Base-by-base conservation (phyloP, 2,797 vertebrate genomes). In the Tauraco hartlaubi region DNA sequence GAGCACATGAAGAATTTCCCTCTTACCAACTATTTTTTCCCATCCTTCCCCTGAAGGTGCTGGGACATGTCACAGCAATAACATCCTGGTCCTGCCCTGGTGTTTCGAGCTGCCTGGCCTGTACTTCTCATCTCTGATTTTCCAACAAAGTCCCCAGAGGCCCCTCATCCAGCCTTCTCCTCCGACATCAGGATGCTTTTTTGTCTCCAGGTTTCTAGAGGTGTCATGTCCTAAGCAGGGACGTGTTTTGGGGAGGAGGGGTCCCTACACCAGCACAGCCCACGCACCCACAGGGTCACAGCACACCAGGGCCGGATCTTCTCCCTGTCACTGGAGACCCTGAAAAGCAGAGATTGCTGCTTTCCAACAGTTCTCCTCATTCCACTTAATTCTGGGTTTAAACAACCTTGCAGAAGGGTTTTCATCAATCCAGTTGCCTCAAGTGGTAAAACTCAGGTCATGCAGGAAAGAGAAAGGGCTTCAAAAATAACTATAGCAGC, bases 261-360 rank as follows among this genome's bases (percentile, higher is more conserved):
- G 46, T 41, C 44, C 31, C 61, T 11, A 33, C 6, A 1, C 2
- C 37, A 68, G 37, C 73, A 51, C 10, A 79, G 64, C 75, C 31
- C 37, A 11, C 1, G 11, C 28, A 56, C 41, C 33, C 23, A 2
- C 56, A 58, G 61, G 84, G 52, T n/a, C 74, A 71, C 2, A 1
- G 73, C 69, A 46, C 4, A 0, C 12, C 3, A 3, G 43, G 55
- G n/a, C 26, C 0, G 0, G 35, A 69, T 46, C 35, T 67, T 88
- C 23, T 59, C 18, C 49, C n/a, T 62, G 7, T 31, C 62, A 52
- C 1, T 1, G 9, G 18, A 79, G 88, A 52, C 13, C 43, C 35
- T 67, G 63, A 79, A 91, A 64, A 88, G 13, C 64, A 14, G 7
- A 74, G 33, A 2, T 9, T 29, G 20, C 16, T 72, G 28, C 31